Percentiles rank a stretch among this genome's conserved stretches.
These are phyloP conservation scores for Thymelicus lineola DNA, from an alignment of 2,888 invertebrate genomes.

Conservation along the genomic window DNA sequence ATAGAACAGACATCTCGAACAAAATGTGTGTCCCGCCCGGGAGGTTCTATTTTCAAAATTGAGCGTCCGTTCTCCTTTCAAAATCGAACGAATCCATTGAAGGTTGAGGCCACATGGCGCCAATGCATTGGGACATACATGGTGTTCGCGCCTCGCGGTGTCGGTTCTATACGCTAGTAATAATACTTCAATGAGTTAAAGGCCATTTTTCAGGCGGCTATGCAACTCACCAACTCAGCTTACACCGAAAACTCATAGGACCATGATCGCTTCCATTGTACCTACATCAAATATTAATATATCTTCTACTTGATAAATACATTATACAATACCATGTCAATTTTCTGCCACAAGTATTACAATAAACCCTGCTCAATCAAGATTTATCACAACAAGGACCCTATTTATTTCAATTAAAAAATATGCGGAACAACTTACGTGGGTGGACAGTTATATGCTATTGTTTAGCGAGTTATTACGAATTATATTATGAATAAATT, in stretches of 20 bases:
- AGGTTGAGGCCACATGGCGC: too few species aligned
- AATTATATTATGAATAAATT: slow-evolving; percentile 35
- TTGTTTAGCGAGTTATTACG: slow-evolving; percentile 35
- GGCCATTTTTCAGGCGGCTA: too few species aligned
- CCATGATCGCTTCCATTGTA: neutral
- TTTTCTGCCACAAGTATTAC: slow-evolving; percentile 2
- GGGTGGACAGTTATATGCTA: slow-evolving; percentile 36
- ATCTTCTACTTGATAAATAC: slow-evolving; percentile 41
- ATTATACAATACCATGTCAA: neutral
- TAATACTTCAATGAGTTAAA: too few species aligned
- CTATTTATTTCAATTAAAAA: slow-evolving; percentile 35
- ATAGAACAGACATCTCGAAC: too few species aligned
- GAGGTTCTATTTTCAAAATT: too few species aligned
- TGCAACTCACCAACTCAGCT: too few species aligned
- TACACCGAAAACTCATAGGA: neutral
- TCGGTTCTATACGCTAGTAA: too few species aligned
- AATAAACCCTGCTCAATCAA: slow-evolving; percentile 16
- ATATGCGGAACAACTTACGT: slow-evolving; percentile 31
- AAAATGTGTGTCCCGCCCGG: too few species aligned
- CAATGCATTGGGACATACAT: too few species aligned
- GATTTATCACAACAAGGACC: slow-evolving; percentile 16
- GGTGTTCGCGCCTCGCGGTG: too few species aligned
- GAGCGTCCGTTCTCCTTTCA: too few species aligned
- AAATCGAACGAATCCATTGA: too few species aligned
- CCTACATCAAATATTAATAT: slow-evolving; percentile 15